These are phyloP conservation scores for Pachydiplax longipennis DNA, from an alignment of 2,888 invertebrate genomes.

Conservation along the genomic window DNA sequence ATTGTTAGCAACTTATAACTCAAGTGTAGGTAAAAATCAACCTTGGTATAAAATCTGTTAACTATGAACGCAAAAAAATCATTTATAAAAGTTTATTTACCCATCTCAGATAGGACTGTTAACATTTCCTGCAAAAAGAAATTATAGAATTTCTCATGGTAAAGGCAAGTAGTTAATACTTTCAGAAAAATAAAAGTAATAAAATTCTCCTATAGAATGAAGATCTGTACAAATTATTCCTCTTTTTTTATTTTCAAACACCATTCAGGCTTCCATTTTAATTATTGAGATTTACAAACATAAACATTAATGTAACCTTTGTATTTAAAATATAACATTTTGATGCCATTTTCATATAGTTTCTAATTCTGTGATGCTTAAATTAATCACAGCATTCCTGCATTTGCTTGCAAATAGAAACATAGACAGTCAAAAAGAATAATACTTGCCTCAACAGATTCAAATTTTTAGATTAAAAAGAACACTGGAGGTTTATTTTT, in stretches of 20 bases:
- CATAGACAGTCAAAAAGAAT: not conserved
- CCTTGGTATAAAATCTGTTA: no score
- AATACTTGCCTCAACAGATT: not conserved
- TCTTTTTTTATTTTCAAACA: not conserved
- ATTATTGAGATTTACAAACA: conserved; percentile 4
- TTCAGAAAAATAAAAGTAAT: conserved; percentile 9
- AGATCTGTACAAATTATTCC: conserved; percentile 21
- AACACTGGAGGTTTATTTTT: conserved; percentile 6
- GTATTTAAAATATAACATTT: conserved; percentile 27
- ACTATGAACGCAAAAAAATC: not conserved
- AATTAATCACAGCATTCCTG: not conserved
- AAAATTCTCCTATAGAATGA: not conserved
- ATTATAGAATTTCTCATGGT: not conserved
- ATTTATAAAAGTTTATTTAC: conserved; percentile 26
- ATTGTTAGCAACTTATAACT: no score
- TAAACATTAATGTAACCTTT: not conserved
- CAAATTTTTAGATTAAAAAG: not conserved
- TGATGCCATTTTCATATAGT: not conserved
- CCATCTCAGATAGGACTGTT: conserved; percentile 21
- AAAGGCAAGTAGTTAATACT: conserved; percentile 21
- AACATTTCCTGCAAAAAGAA: conserved; percentile 11
- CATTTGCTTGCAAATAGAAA: not conserved
- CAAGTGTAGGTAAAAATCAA: no score
- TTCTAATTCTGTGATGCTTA: not conserved
- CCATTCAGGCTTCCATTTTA: not conserved